Conservation (phyloP, 1,140 invertebrate genomes). For the Bombus sibiricus region DNA sequence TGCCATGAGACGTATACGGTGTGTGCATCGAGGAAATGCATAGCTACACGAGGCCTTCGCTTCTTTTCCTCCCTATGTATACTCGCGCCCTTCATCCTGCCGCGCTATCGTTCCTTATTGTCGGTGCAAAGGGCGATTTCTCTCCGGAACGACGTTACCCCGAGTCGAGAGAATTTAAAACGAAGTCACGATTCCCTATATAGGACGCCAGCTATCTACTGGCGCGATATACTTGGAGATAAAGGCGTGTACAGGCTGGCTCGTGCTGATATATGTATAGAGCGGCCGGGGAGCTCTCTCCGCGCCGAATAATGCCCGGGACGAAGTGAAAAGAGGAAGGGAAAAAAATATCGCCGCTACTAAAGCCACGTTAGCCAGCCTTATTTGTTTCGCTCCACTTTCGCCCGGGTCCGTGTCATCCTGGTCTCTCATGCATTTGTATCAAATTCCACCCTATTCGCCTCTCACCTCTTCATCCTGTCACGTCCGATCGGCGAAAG, state of each 20-base stretch:
- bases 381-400: slow-evolving; percentile 34
- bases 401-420: background rate
- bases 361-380: slow-evolving; percentile 9
- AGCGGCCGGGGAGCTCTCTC: background rate
- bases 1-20: background rate
- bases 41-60: background rate
- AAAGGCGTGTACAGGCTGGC: slow-evolving; percentile 49
- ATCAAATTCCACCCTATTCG: slow-evolving; percentile 6
- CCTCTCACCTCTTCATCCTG: background rate
- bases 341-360: slow-evolving; percentile 5
- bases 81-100: slow-evolving; percentile 5
- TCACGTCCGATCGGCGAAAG: slow-evolving; percentile 19
- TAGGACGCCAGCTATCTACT: slow-evolving; percentile 61
- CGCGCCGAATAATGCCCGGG: slow-evolving; percentile 4
- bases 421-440: slow-evolving; percentile 7
- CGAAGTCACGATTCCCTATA: slow-evolving; percentile 73
- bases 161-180: slow-evolving; percentile 73
- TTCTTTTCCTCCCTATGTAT: background rate
- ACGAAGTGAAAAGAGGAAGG: background rate
- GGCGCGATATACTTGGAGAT: slow-evolving; percentile 58
- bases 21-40: slow-evolving; percentile 12
- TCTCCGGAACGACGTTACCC: slow-evolving; percentile 74
- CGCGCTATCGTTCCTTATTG: slow-evolving; percentile 67
- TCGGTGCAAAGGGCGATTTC: slow-evolving; percentile 74
- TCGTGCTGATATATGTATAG: slow-evolving; percentile 50